Evolutionary conservation across 1,140 invertebrate genomes (phyloP), one percentile per base, ranked within the genome.

Genomic region (Diorhabda elongata): DNA sequence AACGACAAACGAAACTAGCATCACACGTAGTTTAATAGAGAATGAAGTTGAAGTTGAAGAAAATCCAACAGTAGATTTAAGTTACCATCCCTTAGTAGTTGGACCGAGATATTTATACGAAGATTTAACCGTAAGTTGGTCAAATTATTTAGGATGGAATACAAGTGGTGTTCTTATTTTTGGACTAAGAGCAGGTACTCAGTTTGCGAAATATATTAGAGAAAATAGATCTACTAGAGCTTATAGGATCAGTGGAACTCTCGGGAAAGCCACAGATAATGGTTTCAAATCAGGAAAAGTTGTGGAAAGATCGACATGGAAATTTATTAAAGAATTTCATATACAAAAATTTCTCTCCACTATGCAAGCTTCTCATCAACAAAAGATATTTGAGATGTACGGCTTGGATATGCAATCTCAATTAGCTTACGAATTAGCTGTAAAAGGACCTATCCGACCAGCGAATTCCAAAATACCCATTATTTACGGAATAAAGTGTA

Each of bases 401-500:
- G 93, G 93, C 57, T 83, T 97, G 0, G 87, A 93, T 80, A 83
- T 92, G 45, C 85, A 93, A 72, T 95, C 91, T 71, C 91, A 98
- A 83, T 87, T 89, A 61, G 94, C 94, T 6, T 98, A 95, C 82
- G 93, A 98, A 60, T 76, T 98, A 66, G 94, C 94, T 11, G 82
- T 85, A 9, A 80, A 90, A 82, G 96, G 96, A 2, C 82, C 89
- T 0, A 85, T 97, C 4, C 81, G 94, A 68, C 94, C 96, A 2
- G 81, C 82, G 1, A 80, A 89, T 70, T 83, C 82, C 7, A 88
- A 89, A 72, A 79, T 88, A 47, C 92, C 95, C 2, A 80, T 98
- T 7, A 77, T 98, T 44, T 98, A 98, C 83, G 88, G 89, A 26
- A 87, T 98, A n/a, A 93, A 91, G 82, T 91, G 94, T 81, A 85